Evolutionary conservation across 2,797 vertebrate species (phyloP).

Genomic region (Propithecus deckenii): DNA sequence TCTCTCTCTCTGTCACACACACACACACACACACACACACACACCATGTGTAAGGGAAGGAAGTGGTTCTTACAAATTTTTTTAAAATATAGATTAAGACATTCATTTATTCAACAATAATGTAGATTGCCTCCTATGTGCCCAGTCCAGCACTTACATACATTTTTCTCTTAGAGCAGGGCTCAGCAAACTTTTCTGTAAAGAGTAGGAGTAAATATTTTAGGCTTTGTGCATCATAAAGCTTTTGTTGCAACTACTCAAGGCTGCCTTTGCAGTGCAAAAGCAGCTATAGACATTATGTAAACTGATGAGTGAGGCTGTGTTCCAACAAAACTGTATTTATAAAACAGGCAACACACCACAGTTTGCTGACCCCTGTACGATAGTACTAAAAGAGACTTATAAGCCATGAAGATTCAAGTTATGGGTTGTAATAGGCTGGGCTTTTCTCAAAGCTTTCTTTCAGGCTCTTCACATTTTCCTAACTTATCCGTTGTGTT

Average conservation of each 20-base stretch:
- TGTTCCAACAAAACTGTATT: neutral
- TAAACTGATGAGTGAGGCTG: neutral
- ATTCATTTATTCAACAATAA: neutral
- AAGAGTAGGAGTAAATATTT: neutral
- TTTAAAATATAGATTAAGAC: neutral
- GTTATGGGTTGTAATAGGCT: neutral
- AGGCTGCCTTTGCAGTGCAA: neutral
- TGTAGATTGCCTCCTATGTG: neutral
- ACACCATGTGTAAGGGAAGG: neutral
- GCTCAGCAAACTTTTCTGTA: neutral
- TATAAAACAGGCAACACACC: neutral
- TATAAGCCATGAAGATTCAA: neutral
- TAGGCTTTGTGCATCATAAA: neutral
- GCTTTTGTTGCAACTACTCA: neutral
- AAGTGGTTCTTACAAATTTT: constrained; percentile 15
- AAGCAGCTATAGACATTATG: neutral
- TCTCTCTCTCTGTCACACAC: neutral
- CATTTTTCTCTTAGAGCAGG: neutral
- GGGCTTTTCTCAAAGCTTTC: neutral
- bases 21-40: neutral
- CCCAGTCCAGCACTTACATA: neutral
- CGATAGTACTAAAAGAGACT: neutral
- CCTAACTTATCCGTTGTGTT: neutral
- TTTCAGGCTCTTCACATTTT: neutral
- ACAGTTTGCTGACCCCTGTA: neutral